phyloP scores from a whole-genome alignment of 2,888 invertebrate species.

The Myathropa florea region DNA sequence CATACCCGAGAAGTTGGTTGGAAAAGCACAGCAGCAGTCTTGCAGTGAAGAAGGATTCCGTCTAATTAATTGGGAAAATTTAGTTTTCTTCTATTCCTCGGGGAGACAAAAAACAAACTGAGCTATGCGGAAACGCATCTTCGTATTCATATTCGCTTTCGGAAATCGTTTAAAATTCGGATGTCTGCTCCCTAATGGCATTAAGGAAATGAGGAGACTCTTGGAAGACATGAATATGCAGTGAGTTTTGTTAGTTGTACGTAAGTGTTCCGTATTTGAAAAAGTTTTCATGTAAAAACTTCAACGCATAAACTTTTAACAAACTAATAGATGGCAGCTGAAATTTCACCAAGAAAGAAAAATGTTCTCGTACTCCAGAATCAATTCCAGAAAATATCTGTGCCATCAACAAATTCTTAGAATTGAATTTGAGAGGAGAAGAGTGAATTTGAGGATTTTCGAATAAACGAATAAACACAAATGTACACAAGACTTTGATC shows the following conservation, averaged over 20 bases:
- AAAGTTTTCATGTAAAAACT: neutral
- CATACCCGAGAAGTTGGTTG: too few relatives aligned
- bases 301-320: too few relatives aligned
- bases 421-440: too few relatives aligned
- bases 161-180: neutral
- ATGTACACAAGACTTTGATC: too few relatives aligned
- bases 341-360: neutral
- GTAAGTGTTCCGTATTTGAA: neutral
- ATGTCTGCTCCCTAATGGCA: neutral
- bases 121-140: neutral
- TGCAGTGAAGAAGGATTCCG: neutral
- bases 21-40: neutral
- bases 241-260: neutral
- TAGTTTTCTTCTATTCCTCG: neutral
- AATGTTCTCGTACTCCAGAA: neutral
- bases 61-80: slow-evolving; percentile 18
- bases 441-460: too few relatives aligned
- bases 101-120: neutral
- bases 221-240: neutral
- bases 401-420: too few relatives aligned
- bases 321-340: too few relatives aligned
- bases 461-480: too few relatives aligned
- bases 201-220: neutral
- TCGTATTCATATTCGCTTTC: neutral
- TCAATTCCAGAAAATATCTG: too few relatives aligned